These are phyloP conservation scores for Antrozous pallidus DNA, from an alignment of 2,797 vertebrate genomes.

Conservation along the genomic window DNA sequence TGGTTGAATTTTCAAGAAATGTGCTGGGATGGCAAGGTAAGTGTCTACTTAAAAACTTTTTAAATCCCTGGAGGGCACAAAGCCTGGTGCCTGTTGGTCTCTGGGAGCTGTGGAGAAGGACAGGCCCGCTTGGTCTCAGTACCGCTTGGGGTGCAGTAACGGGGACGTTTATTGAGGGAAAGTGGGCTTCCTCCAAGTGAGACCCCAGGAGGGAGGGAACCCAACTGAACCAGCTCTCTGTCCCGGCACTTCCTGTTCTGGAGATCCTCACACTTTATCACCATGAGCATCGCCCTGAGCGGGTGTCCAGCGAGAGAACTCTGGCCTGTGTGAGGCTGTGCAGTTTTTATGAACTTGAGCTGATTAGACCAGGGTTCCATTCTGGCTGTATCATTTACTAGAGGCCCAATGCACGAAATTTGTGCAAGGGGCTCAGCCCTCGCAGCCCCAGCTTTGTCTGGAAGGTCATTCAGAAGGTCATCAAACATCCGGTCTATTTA, in stretches of 20 bases:
- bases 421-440: too few relatives aligned
- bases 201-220: neutral
- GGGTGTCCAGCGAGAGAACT: neutral
- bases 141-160: neutral
- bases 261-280: neutral
- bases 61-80: neutral
- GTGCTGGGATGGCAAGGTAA: constrained; percentile 94
- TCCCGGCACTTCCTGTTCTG: neutral
- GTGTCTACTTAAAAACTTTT: neutral
- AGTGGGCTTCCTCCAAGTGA: fast-evolving
- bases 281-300: neutral
- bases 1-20: constrained; percentile 93
- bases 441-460: too few relatives aligned
- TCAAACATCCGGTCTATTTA: too few relatives aligned
- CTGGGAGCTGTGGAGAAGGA: neutral
- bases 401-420: too few relatives aligned
- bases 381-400: neutral
- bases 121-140: neutral
- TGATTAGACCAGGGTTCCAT: neutral
- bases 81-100: fast-evolving
- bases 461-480: too few relatives aligned
- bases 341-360: neutral
- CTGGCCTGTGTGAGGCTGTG: neutral
- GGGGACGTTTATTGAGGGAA: neutral
- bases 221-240: neutral